Conservation (phyloP, 2,797 vertebrate genomes). For the Perodicticus potto region DNA sequence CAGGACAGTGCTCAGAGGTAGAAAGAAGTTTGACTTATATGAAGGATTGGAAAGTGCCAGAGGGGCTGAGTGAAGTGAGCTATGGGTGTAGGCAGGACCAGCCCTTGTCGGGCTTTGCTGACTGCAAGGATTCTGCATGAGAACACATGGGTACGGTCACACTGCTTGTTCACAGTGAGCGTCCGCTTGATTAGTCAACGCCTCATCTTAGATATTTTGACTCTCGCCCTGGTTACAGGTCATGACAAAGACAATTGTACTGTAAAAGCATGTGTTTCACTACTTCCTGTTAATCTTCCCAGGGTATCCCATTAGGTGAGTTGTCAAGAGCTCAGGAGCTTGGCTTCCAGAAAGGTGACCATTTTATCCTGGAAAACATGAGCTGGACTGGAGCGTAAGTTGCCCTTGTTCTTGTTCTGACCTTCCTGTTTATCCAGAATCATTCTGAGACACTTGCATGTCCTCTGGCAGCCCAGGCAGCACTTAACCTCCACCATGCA, state of each 20-base stretch:
- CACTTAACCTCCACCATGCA: conserved; percentile 80
- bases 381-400: neutral
- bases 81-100: neutral
- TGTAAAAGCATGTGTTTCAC: neutral
- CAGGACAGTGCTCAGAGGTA: conserved; percentile 9
- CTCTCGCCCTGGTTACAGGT: neutral
- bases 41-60: neutral
- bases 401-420: conserved; percentile 62
- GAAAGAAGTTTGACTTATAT: neutral
- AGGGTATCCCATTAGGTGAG: conserved; percentile 41
- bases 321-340: conserved; percentile 17
- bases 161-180: neutral
- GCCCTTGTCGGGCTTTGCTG: neutral
- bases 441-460: conserved; percentile 69
- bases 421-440: conserved; percentile 76
- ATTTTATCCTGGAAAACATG: neutral
- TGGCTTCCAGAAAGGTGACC: neutral
- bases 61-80: neutral
- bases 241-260: neutral
- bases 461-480: conserved; percentile 75
- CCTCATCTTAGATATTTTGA: conserved; percentile 14
- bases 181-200: neutral
- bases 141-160: neutral
- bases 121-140: neutral
- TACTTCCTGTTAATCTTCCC: conserved; percentile 7